phyloP scores from a whole-genome alignment of 2,797 vertebrate species.

The Taeniopygia guttata region DNA sequence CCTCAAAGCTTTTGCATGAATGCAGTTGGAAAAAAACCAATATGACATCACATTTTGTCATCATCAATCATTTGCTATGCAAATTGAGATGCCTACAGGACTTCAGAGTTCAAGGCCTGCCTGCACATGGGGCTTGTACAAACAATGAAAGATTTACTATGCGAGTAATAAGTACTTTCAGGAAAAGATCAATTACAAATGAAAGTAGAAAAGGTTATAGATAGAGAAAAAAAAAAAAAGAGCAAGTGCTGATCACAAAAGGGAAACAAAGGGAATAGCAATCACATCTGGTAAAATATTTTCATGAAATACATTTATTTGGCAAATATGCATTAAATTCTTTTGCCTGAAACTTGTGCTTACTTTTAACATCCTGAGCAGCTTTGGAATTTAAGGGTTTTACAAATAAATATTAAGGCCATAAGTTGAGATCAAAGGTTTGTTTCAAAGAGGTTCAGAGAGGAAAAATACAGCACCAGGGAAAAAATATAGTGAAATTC shows the following conservation, averaged over 20 bases:
- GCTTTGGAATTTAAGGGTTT: background rate
- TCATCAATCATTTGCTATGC: slow-evolving; percentile 33
- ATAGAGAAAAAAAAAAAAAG: background rate
- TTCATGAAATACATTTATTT: background rate
- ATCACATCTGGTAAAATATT: background rate
- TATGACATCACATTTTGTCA: slow-evolving; percentile 24
- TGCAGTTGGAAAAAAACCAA: background rate
- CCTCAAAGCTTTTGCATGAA: background rate
- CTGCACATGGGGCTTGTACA: background rate
- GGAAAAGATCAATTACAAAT: background rate
- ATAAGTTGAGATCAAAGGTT: background rate
- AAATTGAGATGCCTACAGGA: slow-evolving; percentile 35
- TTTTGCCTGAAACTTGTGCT: background rate
- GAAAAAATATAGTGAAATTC: background rate
- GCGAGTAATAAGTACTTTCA: slow-evolving; percentile 18
- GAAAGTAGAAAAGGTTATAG: background rate
- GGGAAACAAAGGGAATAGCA: background rate
- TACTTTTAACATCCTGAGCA: background rate
- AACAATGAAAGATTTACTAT: slow-evolving; percentile 20
- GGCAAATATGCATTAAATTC: background rate
- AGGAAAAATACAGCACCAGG: background rate
- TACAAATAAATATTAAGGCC: background rate
- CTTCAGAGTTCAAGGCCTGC: slow-evolving; percentile 30
- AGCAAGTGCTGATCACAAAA: background rate
- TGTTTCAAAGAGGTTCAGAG: background rate